Evolutionary conservation across 2,888 invertebrate genomes (phyloP).

Genomic region (Machimus rusticus): DNA sequence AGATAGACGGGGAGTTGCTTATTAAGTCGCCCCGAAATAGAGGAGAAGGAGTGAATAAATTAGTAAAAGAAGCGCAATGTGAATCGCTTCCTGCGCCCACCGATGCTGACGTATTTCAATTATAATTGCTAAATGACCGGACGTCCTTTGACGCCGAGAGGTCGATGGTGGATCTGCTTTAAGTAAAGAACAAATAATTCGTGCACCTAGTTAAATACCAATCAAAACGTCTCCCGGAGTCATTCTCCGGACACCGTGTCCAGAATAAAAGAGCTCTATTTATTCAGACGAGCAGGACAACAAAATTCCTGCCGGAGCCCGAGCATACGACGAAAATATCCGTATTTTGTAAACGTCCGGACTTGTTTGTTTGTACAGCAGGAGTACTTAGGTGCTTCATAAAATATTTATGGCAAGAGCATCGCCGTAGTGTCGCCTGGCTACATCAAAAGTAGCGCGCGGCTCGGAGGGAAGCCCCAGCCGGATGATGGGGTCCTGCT

Average conservation of each 20-base stretch:
- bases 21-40: neutral
- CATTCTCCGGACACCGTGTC: constrained; percentile 17
- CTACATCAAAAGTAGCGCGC: neutral
- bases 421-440: neutral
- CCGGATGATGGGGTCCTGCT: neutral
- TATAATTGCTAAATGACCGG: neutral
- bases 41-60: neutral
- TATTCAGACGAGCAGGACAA: neutral
- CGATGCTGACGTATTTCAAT: neutral
- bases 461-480: neutral
- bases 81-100: neutral
- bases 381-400: constrained; percentile 4
- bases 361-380: neutral
- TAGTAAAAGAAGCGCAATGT: neutral
- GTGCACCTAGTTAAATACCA: constrained; percentile 27
- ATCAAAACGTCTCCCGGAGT: constrained; percentile 6
- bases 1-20: neutral
- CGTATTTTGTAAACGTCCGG: constrained; percentile 7
- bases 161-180: neutral
- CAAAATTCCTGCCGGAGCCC: neutral
- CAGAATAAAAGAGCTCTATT: constrained; percentile 4
- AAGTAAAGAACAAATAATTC: constrained; percentile 2
- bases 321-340: neutral
- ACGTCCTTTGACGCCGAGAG: neutral
- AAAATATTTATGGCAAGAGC: constrained; percentile 1